Evolutionary conservation across 1,140 invertebrate genomes (phyloP).

Genomic region (Drosophila neocordata): DNA sequence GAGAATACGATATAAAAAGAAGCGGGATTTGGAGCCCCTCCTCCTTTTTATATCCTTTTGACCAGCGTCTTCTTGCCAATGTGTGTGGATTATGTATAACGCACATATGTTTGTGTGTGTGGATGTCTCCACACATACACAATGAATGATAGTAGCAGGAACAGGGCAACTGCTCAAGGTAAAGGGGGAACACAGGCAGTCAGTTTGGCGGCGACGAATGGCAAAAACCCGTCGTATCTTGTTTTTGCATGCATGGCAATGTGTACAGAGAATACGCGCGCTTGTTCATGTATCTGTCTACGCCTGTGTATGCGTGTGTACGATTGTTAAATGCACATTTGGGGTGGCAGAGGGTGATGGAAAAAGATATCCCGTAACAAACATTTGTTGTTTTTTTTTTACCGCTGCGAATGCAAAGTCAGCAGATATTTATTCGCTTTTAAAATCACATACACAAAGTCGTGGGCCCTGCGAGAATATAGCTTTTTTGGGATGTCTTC

Average conservation of each 20-base stretch:
- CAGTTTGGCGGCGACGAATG: constrained; percentile 40
- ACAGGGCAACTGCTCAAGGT: neutral
- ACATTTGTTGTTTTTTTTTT: constrained; percentile 44
- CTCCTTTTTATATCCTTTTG: constrained; percentile 13
- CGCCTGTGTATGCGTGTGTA: constrained; percentile 9
- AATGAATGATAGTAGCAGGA: constrained; percentile 31
- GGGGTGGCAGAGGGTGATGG: constrained; percentile 34
- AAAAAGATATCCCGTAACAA: constrained; percentile 18
- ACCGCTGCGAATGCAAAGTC: constrained; percentile 47
- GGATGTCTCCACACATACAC: constrained; percentile 13
- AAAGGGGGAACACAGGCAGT: constrained; percentile 22
- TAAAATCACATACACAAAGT: constrained; percentile 25
- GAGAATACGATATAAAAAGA: constrained; percentile 9
- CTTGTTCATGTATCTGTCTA: constrained; percentile 24
- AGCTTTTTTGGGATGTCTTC: constrained; percentile 64
- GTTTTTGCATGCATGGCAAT: constrained; percentile 63
- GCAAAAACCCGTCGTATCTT: constrained; percentile 56
- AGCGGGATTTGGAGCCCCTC: constrained; percentile 22
- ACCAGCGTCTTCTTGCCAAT: constrained; percentile 13
- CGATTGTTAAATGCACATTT: constrained; percentile 49
- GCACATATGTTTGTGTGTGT: neutral
- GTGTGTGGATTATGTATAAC: constrained; percentile 10
- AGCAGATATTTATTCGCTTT: constrained; percentile 22
- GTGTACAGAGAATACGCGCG: constrained; percentile 55
- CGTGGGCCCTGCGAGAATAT: constrained; percentile 52